These are phyloP conservation scores for Calephelis virginiensis DNA, from an alignment of 1,140 invertebrate species.

Conservation along the genomic window DNA sequence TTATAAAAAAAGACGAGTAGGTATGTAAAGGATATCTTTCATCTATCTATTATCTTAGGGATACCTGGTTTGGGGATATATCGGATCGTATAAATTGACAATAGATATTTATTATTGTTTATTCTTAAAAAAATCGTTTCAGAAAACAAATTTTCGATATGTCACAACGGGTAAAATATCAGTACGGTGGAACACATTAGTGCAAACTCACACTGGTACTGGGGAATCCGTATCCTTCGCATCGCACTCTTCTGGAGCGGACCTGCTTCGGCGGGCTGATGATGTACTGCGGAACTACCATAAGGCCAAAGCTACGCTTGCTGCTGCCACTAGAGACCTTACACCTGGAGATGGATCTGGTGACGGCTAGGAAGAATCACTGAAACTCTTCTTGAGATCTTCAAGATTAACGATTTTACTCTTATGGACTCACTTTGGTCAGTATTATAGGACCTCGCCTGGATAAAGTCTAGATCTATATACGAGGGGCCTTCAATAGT, in stretches of 20 bases:
- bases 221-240: background rate
- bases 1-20: too few relatives aligned
- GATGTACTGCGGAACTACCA: constrained; percentile 48
- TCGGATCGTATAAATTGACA: background rate
- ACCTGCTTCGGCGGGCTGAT: constrained; percentile 49
- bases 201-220: constrained; percentile 28
- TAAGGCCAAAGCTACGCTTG: constrained; percentile 45
- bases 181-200: constrained; percentile 41
- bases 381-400: too few relatives aligned
- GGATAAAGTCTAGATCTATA: too few relatives aligned
- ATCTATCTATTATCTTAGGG: too few relatives aligned
- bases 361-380: background rate
- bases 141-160: constrained; percentile 47
- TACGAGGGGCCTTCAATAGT: too few relatives aligned
- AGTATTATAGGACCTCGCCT: too few relatives aligned
- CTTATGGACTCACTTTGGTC: too few relatives aligned
- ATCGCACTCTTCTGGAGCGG: constrained; percentile 31
- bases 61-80: too few relatives aligned
- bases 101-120: too few relatives aligned
- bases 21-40: too few relatives aligned
- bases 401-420: too few relatives aligned
- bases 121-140: too few relatives aligned
- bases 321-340: constrained; percentile 43
- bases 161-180: constrained; percentile 39
- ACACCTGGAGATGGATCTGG: constrained; percentile 9